Conservation (phyloP, 2,888 invertebrate species). For the Spodoptera littoralis region DNA sequence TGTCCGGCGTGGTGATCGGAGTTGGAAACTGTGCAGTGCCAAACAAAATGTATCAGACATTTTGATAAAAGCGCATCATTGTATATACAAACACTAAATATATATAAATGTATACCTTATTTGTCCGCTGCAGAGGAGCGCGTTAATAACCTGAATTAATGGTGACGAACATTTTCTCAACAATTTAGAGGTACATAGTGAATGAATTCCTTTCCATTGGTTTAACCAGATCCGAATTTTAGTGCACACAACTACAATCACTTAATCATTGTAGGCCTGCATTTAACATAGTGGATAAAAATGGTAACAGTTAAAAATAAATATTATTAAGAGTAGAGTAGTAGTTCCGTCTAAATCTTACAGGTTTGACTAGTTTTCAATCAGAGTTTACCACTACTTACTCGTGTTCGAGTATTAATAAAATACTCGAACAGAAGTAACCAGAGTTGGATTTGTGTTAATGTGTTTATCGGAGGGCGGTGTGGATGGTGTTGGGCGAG, state of each 20-base stretch:
- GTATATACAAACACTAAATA: conserved; percentile 31
- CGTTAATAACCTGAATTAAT: conserved; percentile 50
- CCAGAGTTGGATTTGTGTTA: too few relatives aligned
- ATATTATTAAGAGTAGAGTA: neutral
- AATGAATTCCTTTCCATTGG: conserved; percentile 19
- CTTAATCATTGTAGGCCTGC: conserved; percentile 23
- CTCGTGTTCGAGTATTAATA: too few relatives aligned
- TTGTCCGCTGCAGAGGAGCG: conserved; percentile 49
- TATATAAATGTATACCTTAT: conserved; percentile 52
- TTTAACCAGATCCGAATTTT: conserved; percentile 13
- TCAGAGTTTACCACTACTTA: too few relatives aligned
- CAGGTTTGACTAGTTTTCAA: neutral
- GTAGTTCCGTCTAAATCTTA: neutral
- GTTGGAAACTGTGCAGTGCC: conserved; percentile 93
- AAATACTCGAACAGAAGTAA: too few relatives aligned
- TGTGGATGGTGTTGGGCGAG: too few relatives aligned
- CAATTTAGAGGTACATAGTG: conserved; percentile 17
- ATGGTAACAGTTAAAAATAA: conserved; percentile 1
- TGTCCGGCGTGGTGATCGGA: conserved; percentile 96
- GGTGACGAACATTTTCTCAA: conserved; percentile 9
- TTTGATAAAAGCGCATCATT: conserved; percentile 48
- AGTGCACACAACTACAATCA: conserved; percentile 26
- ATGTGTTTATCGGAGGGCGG: too few relatives aligned
- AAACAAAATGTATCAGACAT: conserved; percentile 73
- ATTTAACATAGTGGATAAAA: conserved; percentile 18